Conservation (phyloP, 2,113 vertebrate species). For the Columba livia region DNA sequence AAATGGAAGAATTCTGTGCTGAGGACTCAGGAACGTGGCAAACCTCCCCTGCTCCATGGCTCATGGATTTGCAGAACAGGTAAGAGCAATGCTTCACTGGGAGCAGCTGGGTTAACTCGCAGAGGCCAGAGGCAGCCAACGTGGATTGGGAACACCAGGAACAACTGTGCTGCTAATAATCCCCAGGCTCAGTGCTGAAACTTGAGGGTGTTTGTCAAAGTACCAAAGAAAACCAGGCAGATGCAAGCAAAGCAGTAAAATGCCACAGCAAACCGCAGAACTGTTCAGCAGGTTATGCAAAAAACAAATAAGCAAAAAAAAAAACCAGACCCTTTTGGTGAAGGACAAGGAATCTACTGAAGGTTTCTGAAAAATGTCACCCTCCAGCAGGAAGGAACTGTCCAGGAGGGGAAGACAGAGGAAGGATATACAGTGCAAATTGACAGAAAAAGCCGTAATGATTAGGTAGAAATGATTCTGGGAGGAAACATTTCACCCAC, state of each 20-base stretch:
- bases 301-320: background rate
- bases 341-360: background rate
- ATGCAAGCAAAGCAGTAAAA: background rate
- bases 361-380: background rate
- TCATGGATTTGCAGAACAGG: background rate
- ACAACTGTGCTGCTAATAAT: background rate
- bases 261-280: background rate
- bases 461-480: background rate
- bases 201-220: background rate
- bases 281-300: background rate
- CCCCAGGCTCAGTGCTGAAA: background rate
- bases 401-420: accelerated
- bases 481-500: background rate
- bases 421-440: background rate
- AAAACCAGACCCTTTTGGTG: background rate
- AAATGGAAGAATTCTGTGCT: background rate
- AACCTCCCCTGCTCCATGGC: background rate
- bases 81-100: background rate
- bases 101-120: background rate
- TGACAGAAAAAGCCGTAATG: background rate
- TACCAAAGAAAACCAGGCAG: background rate
- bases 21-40: background rate
- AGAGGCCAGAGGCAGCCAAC: background rate
- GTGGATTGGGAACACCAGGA: background rate
- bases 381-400: background rate